Base-by-base conservation (phyloP, 2,888 invertebrate species). In the Neocrepidodera transversa region DNA sequence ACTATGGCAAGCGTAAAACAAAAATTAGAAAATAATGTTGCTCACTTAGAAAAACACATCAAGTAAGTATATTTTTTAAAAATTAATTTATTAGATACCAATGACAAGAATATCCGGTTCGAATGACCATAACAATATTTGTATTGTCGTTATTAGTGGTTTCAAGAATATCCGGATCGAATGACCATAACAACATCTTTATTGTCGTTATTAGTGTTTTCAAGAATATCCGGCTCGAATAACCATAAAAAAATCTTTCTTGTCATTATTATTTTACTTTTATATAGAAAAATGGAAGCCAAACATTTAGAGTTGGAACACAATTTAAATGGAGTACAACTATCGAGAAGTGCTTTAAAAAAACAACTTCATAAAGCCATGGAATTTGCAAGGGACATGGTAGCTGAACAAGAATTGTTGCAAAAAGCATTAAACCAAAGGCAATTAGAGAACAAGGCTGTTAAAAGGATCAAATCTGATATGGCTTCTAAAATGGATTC, bases 301-400 rank as follows among this genome's bases (percentile, higher is more conserved):
- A 82, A 81, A 72, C 73, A 79, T 50, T 78, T 83, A 23, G 79
- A 81, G 56, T 63, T 82, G 26, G 82, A 83, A 60, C 81, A 78
- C 60, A 72, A 74, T 2, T 64, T 82, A 43, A 79, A 79, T 49
- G 80, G 82, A 20, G 78, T 82, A 8, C 82, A 83, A 70, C 71
- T 82, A 35, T 82, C 83, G 1, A 77, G 82, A 36, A 82, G 82
- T 59, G 82, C 83, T 5, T 80, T 82, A 42, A 80, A 82, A 52
- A 80, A 82, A 58, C 84, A 84, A 67, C 72, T 85, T 28, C 80
- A 78, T 60, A 83, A 83, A 70, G 82, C 82, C 0, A 82, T 83
- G 73, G 74, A 74, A 35, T 83, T 83, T 71, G 83, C 84, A 36
- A 81, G 82, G 65, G 82, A 84, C 64, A 75, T 85, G 56, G 81